Evolutionary conservation across 2,113 vertebrate species (phyloP), one percentile per base, ranked within the genome.

Genomic region (Mus spicilegus): DNA sequence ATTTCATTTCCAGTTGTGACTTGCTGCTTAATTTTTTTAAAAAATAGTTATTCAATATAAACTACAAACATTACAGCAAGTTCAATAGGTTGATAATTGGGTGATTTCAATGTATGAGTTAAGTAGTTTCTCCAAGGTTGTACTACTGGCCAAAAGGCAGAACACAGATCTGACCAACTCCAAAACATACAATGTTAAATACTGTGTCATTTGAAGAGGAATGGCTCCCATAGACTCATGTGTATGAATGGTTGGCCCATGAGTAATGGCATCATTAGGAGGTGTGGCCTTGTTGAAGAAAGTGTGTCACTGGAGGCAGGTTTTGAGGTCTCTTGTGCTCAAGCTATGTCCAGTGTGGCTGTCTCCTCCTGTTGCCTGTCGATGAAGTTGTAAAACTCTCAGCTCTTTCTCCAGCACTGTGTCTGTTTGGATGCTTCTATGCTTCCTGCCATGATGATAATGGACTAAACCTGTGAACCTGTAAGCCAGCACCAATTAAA

Each of bases 81-180:
- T 14, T 36, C 39, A 88, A 24, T 36, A 91, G 46, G 30, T 36
- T 36, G 28, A 1, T 39, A n/a, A 26, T 11, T 67, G 67, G 86
- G 91, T 76, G 94, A 86, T 54, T 76, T 58, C 61, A 65, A 33
- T 78, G 91, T 85, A 36, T 5, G 65, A 22, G 6, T 87, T 82
- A 94, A 95, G 49, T 84, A 78, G 89, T 42, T 87, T 89, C 78
- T 92, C 84, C 73, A 91, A 72, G 78, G 20, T 89, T 84, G n/a
- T 39, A 91, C 42, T 91, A 46, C 75, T 65, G 22, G 36, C 70
- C 82, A 87, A 87, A 94, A 96, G 49, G 63, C 19, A 93, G 51
- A 75, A 10, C 22, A 70, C 10, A 70, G 56, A 16, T 63, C 30
- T 93, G 46, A 46, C 56, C 17, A 61, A 63, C 36, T 90, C 20